A percentile compares a stretch with the other conserved stretches of the same genome.
These are phyloP conservation scores for Perodicticus potto DNA, from an alignment of 2,797 vertebrate genomes.

Conservation along the genomic window DNA sequence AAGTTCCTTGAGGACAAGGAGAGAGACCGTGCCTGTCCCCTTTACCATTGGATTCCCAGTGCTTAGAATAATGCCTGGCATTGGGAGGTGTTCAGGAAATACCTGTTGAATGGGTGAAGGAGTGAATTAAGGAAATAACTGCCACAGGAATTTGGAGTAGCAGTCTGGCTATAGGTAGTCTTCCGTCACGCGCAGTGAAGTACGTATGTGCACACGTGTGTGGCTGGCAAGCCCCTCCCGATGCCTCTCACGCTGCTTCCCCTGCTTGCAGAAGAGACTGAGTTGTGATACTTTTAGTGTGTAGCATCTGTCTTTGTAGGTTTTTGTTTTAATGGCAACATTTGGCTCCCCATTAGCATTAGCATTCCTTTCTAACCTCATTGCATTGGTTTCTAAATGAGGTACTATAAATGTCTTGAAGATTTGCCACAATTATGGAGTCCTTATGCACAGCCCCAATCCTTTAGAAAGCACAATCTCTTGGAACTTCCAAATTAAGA, in stretches of 20 bases:
- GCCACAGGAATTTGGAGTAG: not conserved
- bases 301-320: not conserved
- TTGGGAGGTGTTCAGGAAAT: not conserved
- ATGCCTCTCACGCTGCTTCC: not conserved
- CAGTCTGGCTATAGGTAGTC: not conserved
- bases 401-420: not conserved
- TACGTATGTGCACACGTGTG: not conserved
- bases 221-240: not conserved
- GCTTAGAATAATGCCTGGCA: not conserved
- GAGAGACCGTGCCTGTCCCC: not conserved
- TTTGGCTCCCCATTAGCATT: not conserved
- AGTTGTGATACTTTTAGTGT: not conserved
- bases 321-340: conserved; percentile 62
- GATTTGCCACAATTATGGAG: not conserved
- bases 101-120: not conserved
- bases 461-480: not conserved
- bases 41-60: not conserved
- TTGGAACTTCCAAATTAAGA: conserved; percentile 24
- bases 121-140: not conserved
- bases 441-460: not conserved
- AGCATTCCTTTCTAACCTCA: conserved; percentile 29
- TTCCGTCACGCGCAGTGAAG: not conserved
- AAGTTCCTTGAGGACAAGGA: not conserved
- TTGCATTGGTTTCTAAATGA: conserved; percentile 44
- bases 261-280: not conserved